Percentiles rank a stretch among this genome's conserved stretches.
These are phyloP conservation scores for Paracyclopina nana DNA, from an alignment of 1,140 invertebrate genomes.

Conservation along the genomic window DNA sequence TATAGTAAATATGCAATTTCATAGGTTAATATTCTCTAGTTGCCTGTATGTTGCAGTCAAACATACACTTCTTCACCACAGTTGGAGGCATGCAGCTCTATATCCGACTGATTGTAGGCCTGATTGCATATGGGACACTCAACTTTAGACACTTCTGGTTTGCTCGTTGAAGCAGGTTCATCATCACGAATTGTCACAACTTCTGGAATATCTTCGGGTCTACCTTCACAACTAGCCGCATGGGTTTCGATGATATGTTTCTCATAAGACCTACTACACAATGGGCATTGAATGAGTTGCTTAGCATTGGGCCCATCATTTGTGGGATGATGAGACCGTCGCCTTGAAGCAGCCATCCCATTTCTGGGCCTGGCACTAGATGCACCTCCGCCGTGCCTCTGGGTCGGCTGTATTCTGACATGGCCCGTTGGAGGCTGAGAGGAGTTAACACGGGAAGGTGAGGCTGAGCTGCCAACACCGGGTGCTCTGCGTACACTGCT, in stretches of 20 bases:
- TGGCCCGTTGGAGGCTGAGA: too few relatives aligned
- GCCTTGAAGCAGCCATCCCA: neutral
- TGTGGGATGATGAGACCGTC: too few relatives aligned
- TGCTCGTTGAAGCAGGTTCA: neutral
- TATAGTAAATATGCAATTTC: too few relatives aligned
- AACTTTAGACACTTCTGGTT: neutral
- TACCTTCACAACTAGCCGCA: neutral
- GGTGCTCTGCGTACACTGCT: too few relatives aligned
- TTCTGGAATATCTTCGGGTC: neutral
- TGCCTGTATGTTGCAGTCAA: neutral
- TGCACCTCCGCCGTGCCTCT: too few relatives aligned
- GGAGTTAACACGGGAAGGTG: too few relatives aligned
- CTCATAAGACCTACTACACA: neutral
- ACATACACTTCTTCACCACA: neutral
- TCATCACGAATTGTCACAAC: neutral
- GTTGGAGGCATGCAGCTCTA: neutral
- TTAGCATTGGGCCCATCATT: neutral
- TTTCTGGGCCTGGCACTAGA: neutral
- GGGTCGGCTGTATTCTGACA: too few relatives aligned
- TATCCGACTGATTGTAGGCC: neutral
- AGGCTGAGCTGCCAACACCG: too few relatives aligned
- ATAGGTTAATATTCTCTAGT: too few relatives aligned
- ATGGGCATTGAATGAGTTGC: neutral
- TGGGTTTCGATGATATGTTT: neutral
- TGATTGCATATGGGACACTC: slow-evolving; percentile 3